Evolutionary conservation across 2,888 invertebrate genomes (phyloP).

Genomic region (Lepidonotus clava): DNA sequence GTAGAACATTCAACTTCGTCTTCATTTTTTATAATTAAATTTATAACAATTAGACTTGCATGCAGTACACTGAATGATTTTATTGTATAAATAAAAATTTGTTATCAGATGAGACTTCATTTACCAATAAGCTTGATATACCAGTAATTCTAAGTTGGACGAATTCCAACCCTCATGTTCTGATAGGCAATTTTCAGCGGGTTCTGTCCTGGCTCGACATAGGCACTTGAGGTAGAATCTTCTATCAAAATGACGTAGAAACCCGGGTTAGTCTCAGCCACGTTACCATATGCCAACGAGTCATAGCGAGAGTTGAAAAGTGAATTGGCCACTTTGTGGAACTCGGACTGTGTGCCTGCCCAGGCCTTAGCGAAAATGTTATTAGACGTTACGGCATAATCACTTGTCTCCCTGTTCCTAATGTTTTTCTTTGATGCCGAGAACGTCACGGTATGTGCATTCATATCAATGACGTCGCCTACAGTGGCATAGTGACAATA

Average conservation of each 20-base stretch:
- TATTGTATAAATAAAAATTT: too few species aligned
- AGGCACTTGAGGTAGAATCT: neutral
- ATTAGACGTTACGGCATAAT: constrained; percentile 64
- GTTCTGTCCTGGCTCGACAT: neutral
- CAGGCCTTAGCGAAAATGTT: constrained; percentile 67
- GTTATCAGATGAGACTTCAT: too few species aligned
- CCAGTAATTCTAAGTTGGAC: too few species aligned
- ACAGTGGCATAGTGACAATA: constrained; percentile 65
- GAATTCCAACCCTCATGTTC: too few species aligned
- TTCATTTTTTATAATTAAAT: too few species aligned
- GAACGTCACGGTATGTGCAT: constrained; percentile 64
- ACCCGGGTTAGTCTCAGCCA: constrained; percentile 64
- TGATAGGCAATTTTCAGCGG: neutral
- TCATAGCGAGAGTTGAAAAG: constrained; percentile 66
- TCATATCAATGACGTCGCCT: constrained; percentile 66
- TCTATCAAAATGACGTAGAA: constrained; percentile 66
- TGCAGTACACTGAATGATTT: too few species aligned
- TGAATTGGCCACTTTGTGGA: constrained; percentile 67
- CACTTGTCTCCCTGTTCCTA: constrained; percentile 64
- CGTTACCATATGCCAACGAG: constrained; percentile 64
- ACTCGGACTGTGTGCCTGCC: constrained; percentile 61
- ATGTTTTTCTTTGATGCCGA: constrained; percentile 61
- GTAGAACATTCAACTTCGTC: too few species aligned
- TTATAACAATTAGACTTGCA: too few species aligned
- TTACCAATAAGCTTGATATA: too few species aligned